Evolutionary conservation across 2,113 vertebrate species (phyloP), one percentile per base, ranked within the genome.

Genomic region (Athene cunicularia): DNA sequence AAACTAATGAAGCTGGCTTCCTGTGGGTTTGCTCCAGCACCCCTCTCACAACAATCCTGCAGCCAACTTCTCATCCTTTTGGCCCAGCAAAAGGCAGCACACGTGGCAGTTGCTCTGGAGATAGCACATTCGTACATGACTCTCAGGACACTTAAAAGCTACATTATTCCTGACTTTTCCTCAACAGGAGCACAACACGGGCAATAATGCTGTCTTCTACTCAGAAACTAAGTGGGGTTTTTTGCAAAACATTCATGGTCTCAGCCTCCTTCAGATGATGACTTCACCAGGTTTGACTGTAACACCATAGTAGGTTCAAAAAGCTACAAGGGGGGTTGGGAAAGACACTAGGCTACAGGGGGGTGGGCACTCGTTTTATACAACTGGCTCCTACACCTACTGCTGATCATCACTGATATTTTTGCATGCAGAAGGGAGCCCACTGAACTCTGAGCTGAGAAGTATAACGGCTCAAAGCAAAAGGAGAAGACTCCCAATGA

Each of bases 101-200:
- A 17, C 0, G 2, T 0, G 33, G 64, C 21, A n/a, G 21, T 2
- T n/a, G 12, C 27, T 73, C 3, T 41, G 58, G n/a, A 80, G 22
- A 22, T 1, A 49, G 26, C 49, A 55, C 20, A 26, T n/a, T 35
- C 1, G 0, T 53, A 8, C 11, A 17, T 35, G 24, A 28, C 32
- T 19, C 30, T 28, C 58, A 14, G 23, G 33, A 43, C 14, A 30
- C 30, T 47, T 8, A 9, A 12, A 80, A 82, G 43, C 28, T 8
- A 3, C 0, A 0, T 30, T 59, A 37, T 9, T 64, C 37, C 76
- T 41, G 17, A 26, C 28, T 68, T 37, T 43, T 28, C 26, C 77
- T 58, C 14, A 14, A 41, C 11, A 8, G 20, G 14, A 77, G 14
- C 8, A 20, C 6, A 68, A 14, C 13, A 41, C 0, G 2, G 50